phyloP scores from a whole-genome alignment of 1,140 invertebrate species.

The Harpegnathos saltator region DNA sequence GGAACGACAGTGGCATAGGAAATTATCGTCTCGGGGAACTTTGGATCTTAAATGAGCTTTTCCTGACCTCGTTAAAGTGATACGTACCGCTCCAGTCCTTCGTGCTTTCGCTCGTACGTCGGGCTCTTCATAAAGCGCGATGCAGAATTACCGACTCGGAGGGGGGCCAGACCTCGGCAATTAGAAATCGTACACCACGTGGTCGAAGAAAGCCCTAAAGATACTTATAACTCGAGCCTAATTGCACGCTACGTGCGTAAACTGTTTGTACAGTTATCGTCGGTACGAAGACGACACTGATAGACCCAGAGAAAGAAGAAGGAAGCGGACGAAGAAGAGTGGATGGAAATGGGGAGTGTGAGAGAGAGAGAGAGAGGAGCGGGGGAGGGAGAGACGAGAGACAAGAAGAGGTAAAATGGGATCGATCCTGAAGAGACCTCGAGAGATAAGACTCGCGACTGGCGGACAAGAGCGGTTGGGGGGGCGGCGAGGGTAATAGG shows the following conservation, averaged over 20 bases:
- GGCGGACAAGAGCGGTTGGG: conserved; percentile 33
- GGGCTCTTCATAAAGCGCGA: conserved; percentile 8
- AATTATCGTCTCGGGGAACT: conserved; percentile 1
- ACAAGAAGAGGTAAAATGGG: not conserved
- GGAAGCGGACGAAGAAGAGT: not conserved
- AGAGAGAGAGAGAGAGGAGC: not conserved
- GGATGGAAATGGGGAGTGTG: not conserved
- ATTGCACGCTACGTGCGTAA: conserved; percentile 44
- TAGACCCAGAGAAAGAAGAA: not conserved
- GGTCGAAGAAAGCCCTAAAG: conserved; percentile 24
- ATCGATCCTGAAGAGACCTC: conserved; percentile 49
- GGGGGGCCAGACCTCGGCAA: not conserved
- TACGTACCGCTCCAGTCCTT: not conserved
- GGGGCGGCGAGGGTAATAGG: conserved; percentile 4
- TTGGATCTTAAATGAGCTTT: conserved; percentile 19
- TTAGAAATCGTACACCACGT: conserved; percentile 26
- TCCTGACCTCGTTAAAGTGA: conserved; percentile 20
- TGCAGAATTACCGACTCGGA: not conserved
- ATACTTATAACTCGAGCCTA: conserved; percentile 43
- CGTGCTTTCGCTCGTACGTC: not conserved
- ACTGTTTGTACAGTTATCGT: conserved; percentile 47
- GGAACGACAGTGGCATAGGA: too few species aligned
- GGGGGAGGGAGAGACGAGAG: not conserved
- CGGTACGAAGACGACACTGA: not conserved
- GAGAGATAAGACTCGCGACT: conserved; percentile 49